Conservation (phyloP, 2,888 invertebrate genomes). For the Agonum fuliginosum region DNA sequence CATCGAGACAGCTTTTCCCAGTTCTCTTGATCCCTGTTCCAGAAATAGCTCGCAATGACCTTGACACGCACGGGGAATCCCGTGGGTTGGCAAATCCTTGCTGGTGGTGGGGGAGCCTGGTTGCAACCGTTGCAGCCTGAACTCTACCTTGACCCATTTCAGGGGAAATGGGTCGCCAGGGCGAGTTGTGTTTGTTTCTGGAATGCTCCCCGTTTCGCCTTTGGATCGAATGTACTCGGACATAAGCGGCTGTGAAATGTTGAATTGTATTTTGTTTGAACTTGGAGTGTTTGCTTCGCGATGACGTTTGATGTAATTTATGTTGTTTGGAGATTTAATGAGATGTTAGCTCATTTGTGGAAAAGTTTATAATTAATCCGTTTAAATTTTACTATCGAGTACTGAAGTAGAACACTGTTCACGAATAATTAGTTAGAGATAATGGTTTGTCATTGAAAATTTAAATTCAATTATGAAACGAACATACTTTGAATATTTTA, state of each 20-base stretch:
- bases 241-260: not conserved
- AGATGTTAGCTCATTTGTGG: not conserved
- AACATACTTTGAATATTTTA: too few relatives aligned
- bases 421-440: too few relatives aligned
- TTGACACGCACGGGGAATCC: slow-evolving; percentile 24
- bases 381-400: not conserved
- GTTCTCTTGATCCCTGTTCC: not conserved
- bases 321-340: not conserved
- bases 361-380: not conserved
- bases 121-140: slow-evolving; percentile 21
- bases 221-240: not conserved
- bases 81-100: not conserved
- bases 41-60: slow-evolving; percentile 14
- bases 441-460: too few relatives aligned
- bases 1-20: slow-evolving; percentile 1
- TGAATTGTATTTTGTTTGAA: slow-evolving; percentile 6
- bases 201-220: not conserved
- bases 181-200: not conserved
- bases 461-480: too few relatives aligned
- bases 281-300: not conserved
- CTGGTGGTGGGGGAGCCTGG: not conserved
- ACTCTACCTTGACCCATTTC: slow-evolving; percentile 19
- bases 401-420: not conserved
- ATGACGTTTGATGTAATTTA: not conserved
- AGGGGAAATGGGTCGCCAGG: slow-evolving; percentile 10